These are phyloP conservation scores for Drosophila kohkoa DNA, from an alignment of 1,140 invertebrate genomes.

Conservation along the genomic window DNA sequence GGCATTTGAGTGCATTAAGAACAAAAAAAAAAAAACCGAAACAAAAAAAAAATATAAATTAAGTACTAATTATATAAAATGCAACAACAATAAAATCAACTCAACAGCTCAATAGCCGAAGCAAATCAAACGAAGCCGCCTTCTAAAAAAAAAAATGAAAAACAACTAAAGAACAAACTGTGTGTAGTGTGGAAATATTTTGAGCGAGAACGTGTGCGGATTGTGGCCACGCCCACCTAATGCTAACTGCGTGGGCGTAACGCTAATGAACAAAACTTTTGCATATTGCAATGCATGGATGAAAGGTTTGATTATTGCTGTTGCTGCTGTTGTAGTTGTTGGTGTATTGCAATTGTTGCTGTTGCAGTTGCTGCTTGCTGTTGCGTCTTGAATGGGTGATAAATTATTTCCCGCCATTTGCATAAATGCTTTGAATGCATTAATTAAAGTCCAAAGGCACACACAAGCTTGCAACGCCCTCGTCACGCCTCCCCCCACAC, in stretches of 20 bases:
- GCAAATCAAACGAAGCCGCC: constrained; percentile 77
- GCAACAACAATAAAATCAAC: constrained; percentile 64
- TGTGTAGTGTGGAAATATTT: constrained; percentile 26
- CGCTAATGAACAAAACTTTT: constrained; percentile 76
- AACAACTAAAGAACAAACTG: constrained; percentile 21
- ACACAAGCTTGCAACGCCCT: constrained; percentile 57
- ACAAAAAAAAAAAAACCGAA: constrained; percentile 37
- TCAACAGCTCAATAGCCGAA: constrained; percentile 54
- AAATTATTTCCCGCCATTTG: constrained; percentile 84
- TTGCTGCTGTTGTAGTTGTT: constrained; percentile 45
- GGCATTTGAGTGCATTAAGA: constrained; percentile 66
- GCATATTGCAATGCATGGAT: constrained; percentile 70
- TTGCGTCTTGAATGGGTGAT: constrained; percentile 82
- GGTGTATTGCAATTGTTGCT: constrained; percentile 20
- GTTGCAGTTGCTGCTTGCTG: constrained; percentile 28
- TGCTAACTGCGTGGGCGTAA: constrained; percentile 73
- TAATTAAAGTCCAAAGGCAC: constrained; percentile 81
- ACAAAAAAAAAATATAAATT: constrained; percentile 73
- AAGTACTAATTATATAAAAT: constrained; percentile 81
- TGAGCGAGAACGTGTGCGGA: constrained; percentile 43
- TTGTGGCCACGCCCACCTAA: constrained; percentile 63
- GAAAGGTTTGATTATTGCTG: constrained; percentile 66
- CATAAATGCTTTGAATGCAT: constrained; percentile 84
- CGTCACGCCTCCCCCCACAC: constrained; percentile 55
- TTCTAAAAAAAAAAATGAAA: constrained; percentile 37